Base-by-base conservation (phyloP, 2,888 invertebrate species). In the Lypha dubia region DNA sequence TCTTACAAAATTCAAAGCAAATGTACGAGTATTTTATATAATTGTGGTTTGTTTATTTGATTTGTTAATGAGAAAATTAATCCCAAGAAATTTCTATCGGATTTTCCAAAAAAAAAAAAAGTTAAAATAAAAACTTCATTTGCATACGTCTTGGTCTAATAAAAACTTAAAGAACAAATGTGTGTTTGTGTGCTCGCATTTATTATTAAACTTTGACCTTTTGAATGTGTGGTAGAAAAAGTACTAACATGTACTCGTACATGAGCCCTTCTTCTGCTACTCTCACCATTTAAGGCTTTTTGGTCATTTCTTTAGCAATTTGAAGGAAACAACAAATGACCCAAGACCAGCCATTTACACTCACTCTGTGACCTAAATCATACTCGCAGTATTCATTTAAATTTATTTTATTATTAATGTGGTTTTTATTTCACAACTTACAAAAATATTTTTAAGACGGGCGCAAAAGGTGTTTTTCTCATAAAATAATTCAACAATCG, bases 131-230 rank as follows among this genome's bases (percentile, higher is more conserved):
- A n/a, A n/a, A n/a, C n/a, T 20, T 65, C 15, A 68, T 38, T 22
- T 38, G 20, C 44, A 24, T 17, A 9, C 20, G 8, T 32, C 28
- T 13, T 58, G 28, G 24, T 28, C 56, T 28, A 28, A 35, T 2
- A 17, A 49, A 67, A 51, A 9, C 35, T n/a, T n/a, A n/a, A n/a
- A n/a, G n/a, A n/a, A n/a, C n/a, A n/a, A n/a, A n/a, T n/a, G n/a
- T n/a, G n/a, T n/a, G n/a, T n/a, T n/a, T n/a, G n/a, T n/a, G n/a
- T 41, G 24, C 28, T 58, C 9, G 9, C 28, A 49, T 35, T 68
- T 46, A 68, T 62, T 56, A 38, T 63, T 58, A 53, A 75, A 60
- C 79, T 83, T 62, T 83, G 63, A 79, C 83, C 83, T 83, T 83
- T 62, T 62, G 56, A 68, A 3, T 32, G 67, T 68, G 53, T 63